Evolutionary conservation across 1,140 invertebrate species (phyloP), one percentile per base, ranked within the genome.

Genomic region (Chironomus striatipennis): DNA sequence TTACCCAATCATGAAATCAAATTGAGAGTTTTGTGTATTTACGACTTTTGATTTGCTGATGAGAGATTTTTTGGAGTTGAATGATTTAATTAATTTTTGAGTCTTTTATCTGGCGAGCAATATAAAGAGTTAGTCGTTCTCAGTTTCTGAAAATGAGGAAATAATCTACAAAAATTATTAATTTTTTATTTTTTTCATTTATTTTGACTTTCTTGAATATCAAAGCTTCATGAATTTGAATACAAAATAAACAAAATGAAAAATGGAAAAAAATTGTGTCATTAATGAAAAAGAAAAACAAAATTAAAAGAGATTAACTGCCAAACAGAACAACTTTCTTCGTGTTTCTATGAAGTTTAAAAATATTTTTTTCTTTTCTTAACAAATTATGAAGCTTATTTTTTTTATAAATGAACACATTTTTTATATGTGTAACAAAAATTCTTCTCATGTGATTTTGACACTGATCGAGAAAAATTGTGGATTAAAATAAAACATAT

Each of bases 161-260:
- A 57, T 10, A 57, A 57, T 12, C 9, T 2, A 57, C 9, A 57
- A 57, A 12, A 57, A n/a, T 12, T 12, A 2, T 57, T 57, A 12
- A 2, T 12, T 57, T 57, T 57, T 1, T 4, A 57, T 57, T 57
- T 10, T 57, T 57, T 57, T 57, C 24, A 34, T 34, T 34, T 57
- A 57, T 57, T 57, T 57, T 10, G n/a, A 10, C 7, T 57, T 57
- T 57, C 7, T 57, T 57, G n/a, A 12, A n/a, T 57, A 57, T 57
- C 47, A 57, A 57, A 57, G 47, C 47, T 57, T n/a, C 47, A 57
- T 57, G 47, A 57, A n/a, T 57, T 57, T 57, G n/a, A 57, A 57
- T 2, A 57, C 1, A 12, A 3, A 57, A 12, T 57, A 57, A 12
- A 34, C 24, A 34, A 34, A 34, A 34, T 34, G 24, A 34, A 5